Base-by-base conservation (phyloP, 1,140 invertebrate species). In the Saccostrea echinata region DNA sequence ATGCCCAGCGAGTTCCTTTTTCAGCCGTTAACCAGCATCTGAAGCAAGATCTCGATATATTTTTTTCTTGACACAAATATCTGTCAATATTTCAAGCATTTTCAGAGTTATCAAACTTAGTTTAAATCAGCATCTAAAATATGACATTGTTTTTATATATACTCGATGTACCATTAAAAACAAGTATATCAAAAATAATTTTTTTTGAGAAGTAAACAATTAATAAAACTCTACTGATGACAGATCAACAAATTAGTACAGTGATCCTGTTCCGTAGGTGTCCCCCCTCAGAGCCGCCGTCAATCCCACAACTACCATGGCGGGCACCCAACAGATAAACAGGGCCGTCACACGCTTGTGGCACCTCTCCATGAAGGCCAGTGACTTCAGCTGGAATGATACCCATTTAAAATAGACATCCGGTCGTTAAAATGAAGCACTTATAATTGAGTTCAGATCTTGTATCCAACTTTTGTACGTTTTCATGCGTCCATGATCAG, bases 21-120 rank as follows among this genome's bases (percentile, higher is more conserved):
- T 88, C 57, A 3, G 35, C 24, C 52, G 88, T 90, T 52, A 92
- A 86, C 91, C 91, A 92, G 57, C 91, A 92, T 3, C 91, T 92
- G 87, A 18, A 80, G 84, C 24, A 85, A 11, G 30, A 80, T 21
- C 43, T 43, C 9, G 9, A 43, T 43, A 43, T 8, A 8, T 9
- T 8, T 43, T 8, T 43, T 1, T 43, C 6, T 8, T 43, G 1
- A 43, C 6, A 43, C 43, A 43, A 43, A 43, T 43, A 43, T 43
- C 6, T 43, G 35, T 43, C 1, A 43, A 43, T 43, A 1, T 43
- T 43, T 43, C 35, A 1, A 1, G 35, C 1, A 1, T 43, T 43
- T 43, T 43, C 35, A 43, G 43, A 43, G 6, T 43, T 43, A 43
- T 43, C 9, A 43, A 43, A 43, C 43, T 8, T 43, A 9, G 43